These are phyloP conservation scores for Andrena dorsata DNA, from an alignment of 2,888 invertebrate species.

Conservation along the genomic window DNA sequence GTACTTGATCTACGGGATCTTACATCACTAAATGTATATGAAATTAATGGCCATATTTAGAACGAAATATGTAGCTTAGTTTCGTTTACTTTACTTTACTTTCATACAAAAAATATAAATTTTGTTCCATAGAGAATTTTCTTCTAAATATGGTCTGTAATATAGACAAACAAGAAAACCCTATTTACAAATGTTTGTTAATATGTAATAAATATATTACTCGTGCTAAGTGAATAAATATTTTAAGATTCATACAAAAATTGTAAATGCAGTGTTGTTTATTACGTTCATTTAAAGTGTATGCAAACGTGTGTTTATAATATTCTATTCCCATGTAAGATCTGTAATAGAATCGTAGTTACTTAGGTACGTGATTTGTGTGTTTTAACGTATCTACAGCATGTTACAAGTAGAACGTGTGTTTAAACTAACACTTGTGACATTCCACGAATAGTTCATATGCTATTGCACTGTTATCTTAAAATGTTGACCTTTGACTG, in stretches of 20 bases:
- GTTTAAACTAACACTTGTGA: too few relatives aligned
- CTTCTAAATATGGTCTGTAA: conserved; percentile 71
- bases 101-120: conserved; percentile 30
- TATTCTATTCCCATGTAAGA: neutral
- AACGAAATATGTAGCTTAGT: conserved; percentile 43
- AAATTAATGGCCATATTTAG: conserved; percentile 69
- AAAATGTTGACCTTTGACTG: too few relatives aligned
- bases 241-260: conserved; percentile 64
- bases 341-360: too few relatives aligned
- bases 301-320: neutral
- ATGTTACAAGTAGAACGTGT: too few relatives aligned
- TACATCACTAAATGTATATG: conserved; percentile 48
- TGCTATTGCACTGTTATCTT: too few relatives aligned
- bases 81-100: conserved; percentile 40
- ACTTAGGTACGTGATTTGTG: too few relatives aligned
- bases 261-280: conserved; percentile 6
- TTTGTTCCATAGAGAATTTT: conserved; percentile 50
- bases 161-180: conserved; percentile 54
- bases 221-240: conserved; percentile 69
- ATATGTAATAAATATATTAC: conserved; percentile 71
- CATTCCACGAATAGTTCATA: too few relatives aligned
- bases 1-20: conserved; percentile 21
- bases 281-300: conserved; percentile 2
- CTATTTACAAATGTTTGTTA: conserved; percentile 74
- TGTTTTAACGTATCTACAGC: too few relatives aligned